phyloP scores from a whole-genome alignment of 2,797 vertebrate genomes.

The Peromyscus nudipes region DNA sequence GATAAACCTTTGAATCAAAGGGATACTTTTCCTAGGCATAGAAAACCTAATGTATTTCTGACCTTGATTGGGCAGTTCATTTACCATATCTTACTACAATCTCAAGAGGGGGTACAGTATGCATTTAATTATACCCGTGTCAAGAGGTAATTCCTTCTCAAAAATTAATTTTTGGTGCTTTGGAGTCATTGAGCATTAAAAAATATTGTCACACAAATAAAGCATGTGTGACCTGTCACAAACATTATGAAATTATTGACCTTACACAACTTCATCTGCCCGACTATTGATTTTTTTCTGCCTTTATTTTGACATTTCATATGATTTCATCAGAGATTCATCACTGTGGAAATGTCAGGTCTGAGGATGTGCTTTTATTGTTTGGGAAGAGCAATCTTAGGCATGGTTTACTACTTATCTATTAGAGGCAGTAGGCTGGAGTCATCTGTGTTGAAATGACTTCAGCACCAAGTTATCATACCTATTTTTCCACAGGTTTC shows the following conservation, averaged over 20 bases:
- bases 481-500: constrained; percentile 76
- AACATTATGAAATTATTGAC: constrained; percentile 83
- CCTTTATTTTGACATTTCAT: constrained; percentile 88
- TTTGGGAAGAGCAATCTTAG: constrained; percentile 85
- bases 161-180: constrained; percentile 83
- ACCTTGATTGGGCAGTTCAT: constrained; percentile 72
- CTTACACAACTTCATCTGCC: constrained; percentile 85
- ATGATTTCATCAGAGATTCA: constrained; percentile 88
- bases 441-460: constrained; percentile 80
- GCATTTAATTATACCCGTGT: constrained; percentile 79
- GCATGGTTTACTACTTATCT: constrained; percentile 85
- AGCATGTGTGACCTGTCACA: constrained; percentile 80
- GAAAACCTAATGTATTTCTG: constrained; percentile 58
- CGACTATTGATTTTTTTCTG: constrained; percentile 87
- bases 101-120: constrained; percentile 55
- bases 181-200: constrained; percentile 75
- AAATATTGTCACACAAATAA: constrained; percentile 83
- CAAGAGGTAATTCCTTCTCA: constrained; percentile 75
- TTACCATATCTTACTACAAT: constrained; percentile 66
- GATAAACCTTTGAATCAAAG: background rate
- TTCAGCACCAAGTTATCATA: constrained; percentile 66
- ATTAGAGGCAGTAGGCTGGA: constrained; percentile 78
- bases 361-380: constrained; percentile 84
- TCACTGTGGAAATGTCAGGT: constrained; percentile 88
- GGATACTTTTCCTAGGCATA: background rate